These are phyloP conservation scores for Hypomesus transpacificus DNA, from an alignment of 2,113 vertebrate species.

Conservation along the genomic window DNA sequence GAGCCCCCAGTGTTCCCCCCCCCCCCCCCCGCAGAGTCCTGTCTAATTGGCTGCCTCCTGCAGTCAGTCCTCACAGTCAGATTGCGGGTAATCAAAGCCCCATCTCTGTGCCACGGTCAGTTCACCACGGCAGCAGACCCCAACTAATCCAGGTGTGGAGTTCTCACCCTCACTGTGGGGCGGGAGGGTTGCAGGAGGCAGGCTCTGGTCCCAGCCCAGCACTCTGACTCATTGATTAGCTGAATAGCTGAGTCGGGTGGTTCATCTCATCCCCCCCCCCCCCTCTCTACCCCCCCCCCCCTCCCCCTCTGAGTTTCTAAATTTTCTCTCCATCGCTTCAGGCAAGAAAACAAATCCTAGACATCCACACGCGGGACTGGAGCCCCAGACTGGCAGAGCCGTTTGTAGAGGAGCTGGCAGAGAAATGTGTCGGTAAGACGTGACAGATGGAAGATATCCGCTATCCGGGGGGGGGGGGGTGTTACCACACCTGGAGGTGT, in stretches of 20 bases:
- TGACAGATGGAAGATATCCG: neutral
- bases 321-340: conserved; percentile 43
- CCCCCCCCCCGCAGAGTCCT: conserved; percentile 1
- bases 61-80: conserved; percentile 41
- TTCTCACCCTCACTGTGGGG: too few relatives aligned
- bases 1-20: neutral
- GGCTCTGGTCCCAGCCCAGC: too few relatives aligned
- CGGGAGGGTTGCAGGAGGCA: neutral
- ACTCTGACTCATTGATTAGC: too few relatives aligned
- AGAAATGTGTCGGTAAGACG: conserved; percentile 98
- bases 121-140: conserved; percentile 6
- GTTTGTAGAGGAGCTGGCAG: conserved; percentile 94
- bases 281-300: neutral
- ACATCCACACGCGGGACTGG: conserved; percentile 98
- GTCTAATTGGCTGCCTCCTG: conserved; percentile 26
- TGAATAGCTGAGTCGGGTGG: too few relatives aligned
- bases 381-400: conserved; percentile 89
- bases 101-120: conserved; percentile 30
- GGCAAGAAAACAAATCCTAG: conserved; percentile 98
- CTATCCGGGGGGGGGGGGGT: too few relatives aligned
- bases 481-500: neutral
- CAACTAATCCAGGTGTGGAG: neutral
- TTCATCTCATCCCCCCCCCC: neutral
- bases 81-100: conserved; percentile 38
- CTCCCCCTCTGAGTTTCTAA: neutral